phyloP scores from a whole-genome alignment of 2,113 vertebrate genomes.

The Cephalopholis sonnerati region DNA sequence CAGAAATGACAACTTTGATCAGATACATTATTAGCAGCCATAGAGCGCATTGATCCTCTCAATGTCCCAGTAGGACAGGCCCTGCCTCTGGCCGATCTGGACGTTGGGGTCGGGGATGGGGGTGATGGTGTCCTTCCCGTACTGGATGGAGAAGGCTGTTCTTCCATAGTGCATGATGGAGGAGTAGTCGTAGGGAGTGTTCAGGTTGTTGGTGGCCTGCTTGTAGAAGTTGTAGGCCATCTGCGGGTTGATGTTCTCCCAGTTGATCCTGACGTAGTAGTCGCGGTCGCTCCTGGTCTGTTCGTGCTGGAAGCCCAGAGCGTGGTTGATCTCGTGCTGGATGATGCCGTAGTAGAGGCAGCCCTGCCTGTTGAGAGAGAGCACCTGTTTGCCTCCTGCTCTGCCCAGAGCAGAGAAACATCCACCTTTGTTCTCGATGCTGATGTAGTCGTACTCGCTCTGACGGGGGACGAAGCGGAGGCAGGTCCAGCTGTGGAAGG shows the following conservation, averaged over 20 bases:
- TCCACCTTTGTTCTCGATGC: background rate
- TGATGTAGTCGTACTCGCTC: constrained; percentile 41
- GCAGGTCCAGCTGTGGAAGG: constrained; percentile 35
- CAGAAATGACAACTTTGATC: background rate
- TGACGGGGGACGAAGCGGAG: constrained; percentile 41
- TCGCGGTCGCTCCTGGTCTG: constrained; percentile 57
- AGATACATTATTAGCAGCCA: background rate
- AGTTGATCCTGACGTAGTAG: constrained; percentile 52
- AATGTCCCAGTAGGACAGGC: constrained; percentile 58
- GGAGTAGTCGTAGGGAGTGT: constrained; percentile 60
- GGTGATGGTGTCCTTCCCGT: constrained; percentile 23
- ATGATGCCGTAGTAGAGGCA: constrained; percentile 44
- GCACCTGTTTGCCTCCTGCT: constrained; percentile 31
- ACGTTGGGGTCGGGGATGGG: constrained; percentile 39
- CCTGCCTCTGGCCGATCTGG: constrained; percentile 45
- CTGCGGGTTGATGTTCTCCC: constrained; percentile 30
- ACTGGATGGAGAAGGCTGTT: constrained; percentile 49
- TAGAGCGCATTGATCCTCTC: constrained; percentile 50
- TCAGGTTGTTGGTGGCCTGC: constrained; percentile 42
- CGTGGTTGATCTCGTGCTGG: constrained; percentile 53
- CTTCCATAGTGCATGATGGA: constrained; percentile 63
- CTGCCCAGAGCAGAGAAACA: constrained; percentile 38
- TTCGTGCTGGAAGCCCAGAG: constrained; percentile 59
- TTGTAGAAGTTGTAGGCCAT: constrained; percentile 56
- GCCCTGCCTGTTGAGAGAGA: constrained; percentile 48